Base-by-base conservation (phyloP, 2,888 invertebrate genomes). In the Acronicta psi region DNA sequence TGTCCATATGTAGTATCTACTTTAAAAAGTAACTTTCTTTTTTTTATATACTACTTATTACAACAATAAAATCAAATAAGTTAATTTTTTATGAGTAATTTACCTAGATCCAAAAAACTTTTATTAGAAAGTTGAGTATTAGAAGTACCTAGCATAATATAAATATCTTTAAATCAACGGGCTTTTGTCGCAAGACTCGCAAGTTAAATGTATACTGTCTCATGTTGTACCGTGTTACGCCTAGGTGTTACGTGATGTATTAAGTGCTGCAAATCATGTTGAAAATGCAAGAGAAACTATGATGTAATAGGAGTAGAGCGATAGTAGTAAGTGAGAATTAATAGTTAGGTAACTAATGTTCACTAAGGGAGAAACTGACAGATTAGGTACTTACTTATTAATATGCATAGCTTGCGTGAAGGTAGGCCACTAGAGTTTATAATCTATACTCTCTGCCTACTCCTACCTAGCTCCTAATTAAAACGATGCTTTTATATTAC, bases 101-200 rank as follows among this genome's bases (percentile, higher is more conserved):
- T 23, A 23, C 1, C 4, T 3, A 7, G 4, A 23, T 7, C 23
- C 4, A 23, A 23, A 23, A 23, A 23, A 7, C 7, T 23, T 29
- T 2, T 3, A 29, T 29, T 10, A 1, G 2, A 40, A 2, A 6
- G 18, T 13, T 18, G 11, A 6, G 11, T 6, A 13, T 13, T 38
- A 4, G 17, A 16, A 38, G 38, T 11, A 20, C 6, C 7, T 11
- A 11, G 11, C n/a, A n/a, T n/a, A n/a, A n/a, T n/a, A n/a, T n/a
- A n/a, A n/a, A n/a, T n/a, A n/a, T n/a, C n/a, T n/a, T n/a, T 29
- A 3, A 64, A 56, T 79, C 61, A 67, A 71, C 64, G 77, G 73
- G 86, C 87, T 89, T 89, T 80, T 83, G 82, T 84, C 75, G 76
- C 78, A 71, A 61, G 87, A 85, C 85, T 84, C 75, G 76, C 78